Percentiles rank a stretch among this genome's conserved stretches.
phyloP scores from a whole-genome alignment of 1,140 invertebrate species.

The Onthophagus taurus region DNA sequence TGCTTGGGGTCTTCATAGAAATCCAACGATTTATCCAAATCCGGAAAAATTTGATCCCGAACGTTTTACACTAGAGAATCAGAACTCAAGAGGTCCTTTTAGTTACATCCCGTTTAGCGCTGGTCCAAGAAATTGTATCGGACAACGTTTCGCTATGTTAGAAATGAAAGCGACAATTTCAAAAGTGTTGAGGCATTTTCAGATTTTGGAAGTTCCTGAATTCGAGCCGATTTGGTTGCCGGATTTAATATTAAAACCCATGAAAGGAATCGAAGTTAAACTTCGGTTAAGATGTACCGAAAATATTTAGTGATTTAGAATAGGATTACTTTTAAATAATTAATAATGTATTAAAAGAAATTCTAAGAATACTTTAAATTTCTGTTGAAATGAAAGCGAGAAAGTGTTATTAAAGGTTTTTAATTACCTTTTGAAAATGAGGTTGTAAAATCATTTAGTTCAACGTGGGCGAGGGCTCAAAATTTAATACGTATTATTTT shows the following conservation, averaged over 20 bases:
- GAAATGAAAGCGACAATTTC: slow-evolving; percentile 64
- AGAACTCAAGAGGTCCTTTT: slow-evolving; percentile 51
- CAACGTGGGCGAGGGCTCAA: too few relatives aligned
- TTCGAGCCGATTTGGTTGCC: neutral
- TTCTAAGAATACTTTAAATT: too few relatives aligned
- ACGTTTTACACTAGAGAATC: slow-evolving; percentile 53
- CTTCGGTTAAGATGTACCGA: too few relatives aligned
- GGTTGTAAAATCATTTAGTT: too few relatives aligned
- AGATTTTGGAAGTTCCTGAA: slow-evolving; percentile 36
- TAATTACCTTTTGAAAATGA: too few relatives aligned
- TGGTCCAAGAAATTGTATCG: slow-evolving; percentile 63
- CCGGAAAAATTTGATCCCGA: slow-evolving; percentile 70
- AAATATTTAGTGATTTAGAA: too few relatives aligned
- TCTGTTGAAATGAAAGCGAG: too few relatives aligned
- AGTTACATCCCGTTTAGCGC: slow-evolving; percentile 58
- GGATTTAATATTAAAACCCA: neutral
- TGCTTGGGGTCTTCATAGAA: slow-evolving; percentile 54
- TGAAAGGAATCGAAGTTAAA: neutral
- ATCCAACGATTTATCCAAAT: slow-evolving; percentile 54
- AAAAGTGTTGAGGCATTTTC: slow-evolving; percentile 54
- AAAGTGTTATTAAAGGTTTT: too few relatives aligned
- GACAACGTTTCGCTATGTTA: slow-evolving; percentile 70
- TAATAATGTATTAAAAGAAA: too few relatives aligned
- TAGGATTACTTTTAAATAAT: too few relatives aligned
- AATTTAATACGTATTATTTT: too few relatives aligned